Percentiles rank a stretch among this genome's conserved stretches.
These are phyloP conservation scores for Aelia acuminata DNA, from an alignment of 2,888 invertebrate species.

Conservation along the genomic window DNA sequence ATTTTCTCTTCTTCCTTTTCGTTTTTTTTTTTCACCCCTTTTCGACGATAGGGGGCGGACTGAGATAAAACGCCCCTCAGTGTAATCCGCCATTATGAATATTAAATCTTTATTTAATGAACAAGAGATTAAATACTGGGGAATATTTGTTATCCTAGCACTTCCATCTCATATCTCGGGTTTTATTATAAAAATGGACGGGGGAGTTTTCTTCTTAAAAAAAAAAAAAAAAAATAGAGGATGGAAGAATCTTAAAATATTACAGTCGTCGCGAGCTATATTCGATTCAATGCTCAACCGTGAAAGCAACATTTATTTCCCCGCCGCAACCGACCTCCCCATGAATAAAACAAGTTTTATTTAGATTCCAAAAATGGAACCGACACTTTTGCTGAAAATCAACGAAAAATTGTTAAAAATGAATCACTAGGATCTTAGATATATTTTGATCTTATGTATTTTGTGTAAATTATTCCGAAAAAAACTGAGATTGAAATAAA, in stretches of 20 bases:
- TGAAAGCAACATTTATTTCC: neutral
- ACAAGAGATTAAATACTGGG: slow-evolving; percentile 14
- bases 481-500: no score
- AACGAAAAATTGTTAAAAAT: neutral
- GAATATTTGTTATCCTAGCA: neutral
- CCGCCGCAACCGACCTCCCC: neutral
- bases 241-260: neutral
- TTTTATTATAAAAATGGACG: slow-evolving; percentile 10
- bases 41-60: neutral
- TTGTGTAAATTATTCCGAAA: no score
- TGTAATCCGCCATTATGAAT: slow-evolving; percentile 30
- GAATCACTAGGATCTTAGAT: no score
- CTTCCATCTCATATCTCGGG: neutral
- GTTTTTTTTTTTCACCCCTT: neutral
- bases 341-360: neutral
- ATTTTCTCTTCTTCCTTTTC: neutral
- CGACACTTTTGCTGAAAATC: neutral
- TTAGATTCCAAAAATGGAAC: neutral
- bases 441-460: no score
- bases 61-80: neutral
- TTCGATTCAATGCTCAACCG: neutral
- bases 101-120: slow-evolving; percentile 39
- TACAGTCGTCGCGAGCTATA: neutral
- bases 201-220: neutral
- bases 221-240: no score